phyloP scores from a whole-genome alignment of 2,113 vertebrate species.

The Pseudorasbora parva region DNA sequence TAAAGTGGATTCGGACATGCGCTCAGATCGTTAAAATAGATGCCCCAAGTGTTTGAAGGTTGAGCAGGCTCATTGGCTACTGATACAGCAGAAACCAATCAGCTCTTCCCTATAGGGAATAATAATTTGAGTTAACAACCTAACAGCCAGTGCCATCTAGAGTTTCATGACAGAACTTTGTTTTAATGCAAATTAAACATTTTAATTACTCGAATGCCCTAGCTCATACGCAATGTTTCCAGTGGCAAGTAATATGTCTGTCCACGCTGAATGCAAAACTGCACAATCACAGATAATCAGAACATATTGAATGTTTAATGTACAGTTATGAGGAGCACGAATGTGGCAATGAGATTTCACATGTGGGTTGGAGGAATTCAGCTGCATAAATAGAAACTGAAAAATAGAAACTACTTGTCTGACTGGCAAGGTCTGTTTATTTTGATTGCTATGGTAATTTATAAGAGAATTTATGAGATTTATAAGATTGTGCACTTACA shows the following conservation, averaged over 20 bases:
- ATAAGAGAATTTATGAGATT: too few species aligned
- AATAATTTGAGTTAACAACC: too few species aligned
- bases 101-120: too few species aligned
- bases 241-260: not conserved
- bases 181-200: too few species aligned
- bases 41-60: too few species aligned
- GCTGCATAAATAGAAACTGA: not conserved
- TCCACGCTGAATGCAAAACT: not conserved
- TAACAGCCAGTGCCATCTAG: too few species aligned
- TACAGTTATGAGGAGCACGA: not conserved
- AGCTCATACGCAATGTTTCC: not conserved
- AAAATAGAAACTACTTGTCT: not conserved
- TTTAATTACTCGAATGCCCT: too few species aligned
- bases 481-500: not conserved
- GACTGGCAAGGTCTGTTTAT: not conserved
- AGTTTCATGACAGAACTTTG: too few species aligned
- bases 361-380: not conserved
- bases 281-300: not conserved
- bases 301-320: not conserved
- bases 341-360: not conserved
- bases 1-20: too few species aligned
- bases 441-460: not conserved
- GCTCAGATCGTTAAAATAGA: too few species aligned
- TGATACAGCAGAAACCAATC: too few species aligned
- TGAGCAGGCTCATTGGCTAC: too few species aligned